A percentile compares a stretch with the other conserved stretches of the same genome.
phyloP scores from a whole-genome alignment of 2,113 vertebrate species.

The Garra rufa region DNA sequence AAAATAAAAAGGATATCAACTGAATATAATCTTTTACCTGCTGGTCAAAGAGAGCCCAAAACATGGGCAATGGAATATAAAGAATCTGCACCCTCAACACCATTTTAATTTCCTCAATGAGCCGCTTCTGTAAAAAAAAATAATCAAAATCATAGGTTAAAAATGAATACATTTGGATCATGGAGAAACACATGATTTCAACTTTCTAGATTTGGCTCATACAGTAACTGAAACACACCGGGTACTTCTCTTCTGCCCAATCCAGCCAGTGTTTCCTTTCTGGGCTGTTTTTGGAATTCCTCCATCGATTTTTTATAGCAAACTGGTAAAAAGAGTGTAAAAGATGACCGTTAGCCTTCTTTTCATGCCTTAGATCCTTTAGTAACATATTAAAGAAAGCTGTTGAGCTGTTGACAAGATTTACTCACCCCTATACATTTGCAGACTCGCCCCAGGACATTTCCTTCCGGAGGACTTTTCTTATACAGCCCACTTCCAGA shows the following conservation, averaged over 20 bases:
- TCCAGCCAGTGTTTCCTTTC: slow-evolving; percentile 92
- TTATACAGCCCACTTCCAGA: slow-evolving; percentile 89
- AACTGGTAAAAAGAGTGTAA: slow-evolving; percentile 75
- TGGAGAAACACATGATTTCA: background rate
- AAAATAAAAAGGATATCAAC: background rate
- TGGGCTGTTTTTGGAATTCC: slow-evolving; percentile 70
- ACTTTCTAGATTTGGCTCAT: background rate
- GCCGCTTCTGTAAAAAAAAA: slow-evolving; percentile 78
- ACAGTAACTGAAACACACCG: slow-evolving; percentile 72
- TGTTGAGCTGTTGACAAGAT: background rate
- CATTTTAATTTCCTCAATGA: slow-evolving; percentile 93
- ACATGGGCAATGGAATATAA: slow-evolving; percentile 95
- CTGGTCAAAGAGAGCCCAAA: slow-evolving; percentile 98
- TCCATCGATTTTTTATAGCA: slow-evolving; percentile 87
- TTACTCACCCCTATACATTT: slow-evolving; percentile 87
- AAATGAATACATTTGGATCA: background rate
- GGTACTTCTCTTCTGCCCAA: slow-evolving; percentile 92
- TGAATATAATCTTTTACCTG: slow-evolving; percentile 80
- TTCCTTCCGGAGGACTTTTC: slow-evolving; percentile 88
- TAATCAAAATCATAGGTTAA: background rate
- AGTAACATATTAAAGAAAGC: background rate
- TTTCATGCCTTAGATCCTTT: background rate
- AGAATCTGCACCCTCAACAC: slow-evolving; percentile 89
- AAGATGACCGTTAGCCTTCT: background rate
- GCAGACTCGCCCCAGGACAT: slow-evolving; percentile 85